Evolutionary conservation across 1,140 invertebrate species (phyloP), one percentile per base, ranked within the genome.

Genomic region (Anoplolepis gracilipes): DNA sequence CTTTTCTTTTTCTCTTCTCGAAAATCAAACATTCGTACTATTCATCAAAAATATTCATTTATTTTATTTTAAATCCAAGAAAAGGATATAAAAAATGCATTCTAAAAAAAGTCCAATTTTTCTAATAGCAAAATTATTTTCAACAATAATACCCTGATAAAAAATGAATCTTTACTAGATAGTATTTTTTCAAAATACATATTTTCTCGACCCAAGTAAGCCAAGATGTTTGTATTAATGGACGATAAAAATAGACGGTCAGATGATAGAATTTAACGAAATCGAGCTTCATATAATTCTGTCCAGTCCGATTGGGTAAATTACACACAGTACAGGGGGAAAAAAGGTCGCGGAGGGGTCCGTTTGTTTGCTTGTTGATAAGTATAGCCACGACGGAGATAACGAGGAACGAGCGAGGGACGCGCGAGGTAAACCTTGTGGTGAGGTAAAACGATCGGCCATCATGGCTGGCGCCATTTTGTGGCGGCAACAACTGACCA

Each of bases 301-400:
- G 65, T 81, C 61, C 42, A 69, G 42, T n/a, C 42, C 42, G 62
- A 79, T 72, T 81, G 78, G 53, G 19, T 22, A 70, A 82, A 82
- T 73, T 70, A 61, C 42, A 55, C 33, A 55, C 46, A 81, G 46
- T 70, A 57, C 57, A 72, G 61, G 62, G 64, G 78, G 46, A 62
- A 78, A 85, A 87, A 84, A 84, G 78, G 77, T 72, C 59, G 64
- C 76, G 57, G 53, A 86, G 87, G 86, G 69, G 75, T 90, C 78
- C 89, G 89, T 88, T 81, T 90, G 84, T 90, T 90, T 90, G 84
- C 76, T 90, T 49, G 36, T 16, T 87, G 89, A 90, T 90, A 90
- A 88, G 13, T 25, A 42, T 64, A 53, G 22, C 22, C 10, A 28
- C 65, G 42, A 75, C 19, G 19, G n/a, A 61, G 55, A 64, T 84